Evolutionary conservation across 1,140 invertebrate genomes (phyloP).

Genomic region (Drosophila eugracilis): DNA sequence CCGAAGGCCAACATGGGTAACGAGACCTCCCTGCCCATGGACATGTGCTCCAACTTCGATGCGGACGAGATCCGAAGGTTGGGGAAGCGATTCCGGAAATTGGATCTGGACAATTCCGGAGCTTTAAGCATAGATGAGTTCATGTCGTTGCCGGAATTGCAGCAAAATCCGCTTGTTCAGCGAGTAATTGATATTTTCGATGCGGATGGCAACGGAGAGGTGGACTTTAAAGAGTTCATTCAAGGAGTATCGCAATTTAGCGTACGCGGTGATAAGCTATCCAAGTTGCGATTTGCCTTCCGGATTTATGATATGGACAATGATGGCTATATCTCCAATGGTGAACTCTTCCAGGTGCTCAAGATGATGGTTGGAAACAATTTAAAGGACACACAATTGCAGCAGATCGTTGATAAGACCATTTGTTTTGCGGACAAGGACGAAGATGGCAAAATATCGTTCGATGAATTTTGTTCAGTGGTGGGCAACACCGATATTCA

Average conservation of each 20-base stretch:
- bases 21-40: conserved; percentile 98
- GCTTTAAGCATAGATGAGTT: conserved; percentile 99
- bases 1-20: conserved; percentile 90
- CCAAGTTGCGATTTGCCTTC: conserved; percentile 98
- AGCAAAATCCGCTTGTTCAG: conserved; percentile 99
- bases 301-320: conserved; percentile 99
- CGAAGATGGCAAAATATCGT: conserved; percentile 98
- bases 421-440: conserved; percentile 98
- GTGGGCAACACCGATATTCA: conserved; percentile 99
- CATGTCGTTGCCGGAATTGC: conserved; percentile 98
- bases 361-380: conserved; percentile 99
- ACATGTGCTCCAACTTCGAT: conserved; percentile 99
- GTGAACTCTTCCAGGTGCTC: conserved; percentile 98
- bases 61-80: conserved; percentile 98
- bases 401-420: conserved; percentile 98
- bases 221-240: conserved; percentile 96
- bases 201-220: conserved; percentile 98
- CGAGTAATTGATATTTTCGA: conserved; percentile 99
- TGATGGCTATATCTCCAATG: conserved; percentile 99
- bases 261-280: conserved; percentile 99
- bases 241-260: conserved; percentile 99
- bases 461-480: conserved; percentile 97
- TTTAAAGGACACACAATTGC: conserved; percentile 96
- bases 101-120: conserved; percentile 99
- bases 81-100: conserved; percentile 98